These are phyloP conservation scores for Drosophila limbata DNA, from an alignment of 2,888 invertebrate genomes.

Conservation along the genomic window DNA sequence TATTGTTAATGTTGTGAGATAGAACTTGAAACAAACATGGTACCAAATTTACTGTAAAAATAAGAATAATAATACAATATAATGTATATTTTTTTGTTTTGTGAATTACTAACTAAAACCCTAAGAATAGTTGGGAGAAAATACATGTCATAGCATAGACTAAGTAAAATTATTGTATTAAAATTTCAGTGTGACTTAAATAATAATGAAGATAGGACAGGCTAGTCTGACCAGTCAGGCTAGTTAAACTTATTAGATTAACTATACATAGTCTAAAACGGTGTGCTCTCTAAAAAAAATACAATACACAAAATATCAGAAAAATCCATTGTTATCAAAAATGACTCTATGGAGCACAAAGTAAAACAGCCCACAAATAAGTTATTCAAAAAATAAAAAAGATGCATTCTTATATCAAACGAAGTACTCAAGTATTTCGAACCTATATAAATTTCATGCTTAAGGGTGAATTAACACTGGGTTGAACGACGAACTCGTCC, in stretches of 20 bases:
- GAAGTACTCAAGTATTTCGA: conserved; percentile 32
- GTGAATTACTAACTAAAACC: conserved; percentile 31
- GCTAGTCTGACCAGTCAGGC: conserved; percentile 8
- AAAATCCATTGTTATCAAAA: conserved; percentile 45
- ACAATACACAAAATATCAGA: conserved; percentile 38
- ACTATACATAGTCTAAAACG: background rate
- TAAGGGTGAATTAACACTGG: background rate
- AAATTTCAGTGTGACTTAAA: conserved; percentile 57
- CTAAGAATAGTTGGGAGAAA: conserved; percentile 50
- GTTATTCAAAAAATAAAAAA: background rate
- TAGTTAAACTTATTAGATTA: conserved; percentile 23
- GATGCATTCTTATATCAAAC: conserved; percentile 19
- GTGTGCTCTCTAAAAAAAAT: conserved; percentile 10
- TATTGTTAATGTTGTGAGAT: conserved; percentile 18
- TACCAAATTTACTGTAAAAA: conserved; percentile 49
- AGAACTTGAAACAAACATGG: conserved; percentile 41
- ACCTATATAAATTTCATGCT: conserved; percentile 22
- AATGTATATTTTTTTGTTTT: conserved; percentile 46
- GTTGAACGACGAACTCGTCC: conserved; percentile 10
- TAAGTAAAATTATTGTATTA: conserved; percentile 53
- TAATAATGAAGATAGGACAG: conserved; percentile 19
- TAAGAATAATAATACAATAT: conserved; percentile 21
- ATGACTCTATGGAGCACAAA: background rate
- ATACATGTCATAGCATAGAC: conserved; percentile 73
- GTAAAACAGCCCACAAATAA: conserved; percentile 16